Percentiles rank a stretch among this genome's conserved stretches.
phyloP scores from a whole-genome alignment of 2,888 invertebrate species.

The Xanthia togata region DNA sequence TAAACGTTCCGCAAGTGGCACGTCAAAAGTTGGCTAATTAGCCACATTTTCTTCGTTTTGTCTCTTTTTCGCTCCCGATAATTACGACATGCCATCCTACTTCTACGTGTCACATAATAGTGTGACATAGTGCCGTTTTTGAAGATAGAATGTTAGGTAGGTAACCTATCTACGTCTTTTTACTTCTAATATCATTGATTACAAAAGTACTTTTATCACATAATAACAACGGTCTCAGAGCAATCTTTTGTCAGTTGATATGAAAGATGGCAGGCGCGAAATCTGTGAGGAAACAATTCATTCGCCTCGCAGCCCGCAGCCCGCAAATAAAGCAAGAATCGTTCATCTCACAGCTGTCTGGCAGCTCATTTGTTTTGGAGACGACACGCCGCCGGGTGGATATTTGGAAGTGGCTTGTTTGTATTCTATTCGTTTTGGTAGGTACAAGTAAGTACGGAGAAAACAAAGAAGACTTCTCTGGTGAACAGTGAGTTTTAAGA shows the following conservation, averaged over 20 bases:
- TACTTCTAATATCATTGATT: no score
- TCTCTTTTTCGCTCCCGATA: no score
- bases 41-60: no score
- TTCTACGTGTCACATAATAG: no score
- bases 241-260: slow-evolving; percentile 23
- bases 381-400: slow-evolving; percentile 29
- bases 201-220: slow-evolving; percentile 10
- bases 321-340: slow-evolving; percentile 56
- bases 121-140: no score
- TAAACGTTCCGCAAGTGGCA: no score
- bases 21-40: no score
- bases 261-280: slow-evolving; percentile 56
- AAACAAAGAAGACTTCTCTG: neutral
- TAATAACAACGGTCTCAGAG: slow-evolving; percentile 23
- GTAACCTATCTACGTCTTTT: no score
- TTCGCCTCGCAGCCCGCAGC: slow-evolving; percentile 50
- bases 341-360: slow-evolving; percentile 48
- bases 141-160: no score
- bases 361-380: slow-evolving; percentile 59
- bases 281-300: slow-evolving; percentile 51
- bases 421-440: slow-evolving; percentile 21
- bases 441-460: neutral
- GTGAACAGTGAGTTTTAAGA: neutral
- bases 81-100: no score
- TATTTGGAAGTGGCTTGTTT: slow-evolving; percentile 23